Conservation (phyloP, 2,113 vertebrate species). For the Erythrolamprus reginae region DNA sequence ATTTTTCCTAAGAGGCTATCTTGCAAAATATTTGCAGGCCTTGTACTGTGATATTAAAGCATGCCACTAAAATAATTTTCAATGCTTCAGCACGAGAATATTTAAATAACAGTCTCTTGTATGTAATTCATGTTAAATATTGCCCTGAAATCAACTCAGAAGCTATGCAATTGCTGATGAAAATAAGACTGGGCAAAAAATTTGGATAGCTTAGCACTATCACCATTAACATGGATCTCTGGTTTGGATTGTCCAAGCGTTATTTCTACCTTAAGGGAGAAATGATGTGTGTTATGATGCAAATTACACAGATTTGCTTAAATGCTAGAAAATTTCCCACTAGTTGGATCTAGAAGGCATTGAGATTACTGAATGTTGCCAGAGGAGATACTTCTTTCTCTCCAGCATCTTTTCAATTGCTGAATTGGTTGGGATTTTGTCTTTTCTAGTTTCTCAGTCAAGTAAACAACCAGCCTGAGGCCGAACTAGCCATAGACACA, state of each 20-base stretch:
- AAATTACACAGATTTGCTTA: fast-evolving
- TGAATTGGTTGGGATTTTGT: neutral
- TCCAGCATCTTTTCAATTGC: neutral
- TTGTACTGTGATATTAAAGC: neutral
- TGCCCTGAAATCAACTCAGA: neutral
- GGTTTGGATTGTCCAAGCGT: neutral
- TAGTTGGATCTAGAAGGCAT: constrained; percentile 1
- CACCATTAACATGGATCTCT: neutral
- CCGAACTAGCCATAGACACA: constrained; percentile 29
- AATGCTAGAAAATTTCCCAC: neutral
- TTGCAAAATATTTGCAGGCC: neutral
- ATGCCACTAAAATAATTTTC: neutral
- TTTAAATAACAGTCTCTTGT: neutral
- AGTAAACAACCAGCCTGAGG: constrained; percentile 21
- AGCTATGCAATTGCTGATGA: neutral
- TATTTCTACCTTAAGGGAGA: neutral
- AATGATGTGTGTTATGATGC: neutral
- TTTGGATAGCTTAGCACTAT: neutral
- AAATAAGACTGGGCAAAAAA: neutral
- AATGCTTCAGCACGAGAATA: neutral
- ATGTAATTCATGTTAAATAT: neutral
- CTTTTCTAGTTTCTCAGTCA: constrained; percentile 14
- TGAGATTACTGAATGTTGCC: neutral
- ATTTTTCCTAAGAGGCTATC: neutral
- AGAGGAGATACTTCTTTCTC: neutral